phyloP scores from a whole-genome alignment of 1,140 invertebrate genomes.

The Pinna nobilis region DNA sequence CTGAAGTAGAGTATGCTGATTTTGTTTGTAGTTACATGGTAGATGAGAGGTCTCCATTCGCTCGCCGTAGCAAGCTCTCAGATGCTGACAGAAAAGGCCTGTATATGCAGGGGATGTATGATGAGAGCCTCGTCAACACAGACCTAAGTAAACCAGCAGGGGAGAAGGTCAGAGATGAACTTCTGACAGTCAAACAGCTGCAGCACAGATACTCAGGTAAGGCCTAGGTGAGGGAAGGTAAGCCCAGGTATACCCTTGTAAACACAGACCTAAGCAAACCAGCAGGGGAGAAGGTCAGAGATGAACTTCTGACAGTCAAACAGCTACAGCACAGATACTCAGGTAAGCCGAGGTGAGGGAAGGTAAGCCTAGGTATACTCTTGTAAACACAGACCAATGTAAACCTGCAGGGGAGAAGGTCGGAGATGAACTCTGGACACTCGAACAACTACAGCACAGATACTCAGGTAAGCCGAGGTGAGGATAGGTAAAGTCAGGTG shows the following conservation, averaged over 20 bases:
- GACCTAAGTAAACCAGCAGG: conserved; percentile 47
- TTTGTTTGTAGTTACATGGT: conserved; percentile 60
- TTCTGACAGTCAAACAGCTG: conserved; percentile 63
- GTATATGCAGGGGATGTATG: conserved; percentile 23
- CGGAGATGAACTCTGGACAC: conserved; percentile 63
- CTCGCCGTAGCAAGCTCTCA: conserved; percentile 52
- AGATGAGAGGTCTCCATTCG: conserved; percentile 68
- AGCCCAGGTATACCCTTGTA: too few species aligned
- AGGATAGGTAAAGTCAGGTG: too few species aligned
- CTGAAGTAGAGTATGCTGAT: too few species aligned
- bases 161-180: conserved; percentile 64
- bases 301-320: conserved; percentile 65
- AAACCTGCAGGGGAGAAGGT: conserved; percentile 57
- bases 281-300: conserved; percentile 59
- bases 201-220: conserved; percentile 63
- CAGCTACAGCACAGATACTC: conserved; percentile 63
- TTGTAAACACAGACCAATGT: conserved; percentile 38
- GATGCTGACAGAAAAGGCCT: conserved; percentile 50
- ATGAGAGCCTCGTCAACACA: conserved; percentile 34
- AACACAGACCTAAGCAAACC: conserved; percentile 43
- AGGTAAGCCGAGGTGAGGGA: too few species aligned
- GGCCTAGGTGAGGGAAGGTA: neutral
- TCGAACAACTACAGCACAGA: conserved; percentile 62
- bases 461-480: conserved; percentile 64
- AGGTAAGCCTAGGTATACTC: too few species aligned